Percentiles rank a stretch among this genome's conserved stretches.
Conservation (phyloP, 2,888 invertebrate species). For the Dicycla oo region DNA sequence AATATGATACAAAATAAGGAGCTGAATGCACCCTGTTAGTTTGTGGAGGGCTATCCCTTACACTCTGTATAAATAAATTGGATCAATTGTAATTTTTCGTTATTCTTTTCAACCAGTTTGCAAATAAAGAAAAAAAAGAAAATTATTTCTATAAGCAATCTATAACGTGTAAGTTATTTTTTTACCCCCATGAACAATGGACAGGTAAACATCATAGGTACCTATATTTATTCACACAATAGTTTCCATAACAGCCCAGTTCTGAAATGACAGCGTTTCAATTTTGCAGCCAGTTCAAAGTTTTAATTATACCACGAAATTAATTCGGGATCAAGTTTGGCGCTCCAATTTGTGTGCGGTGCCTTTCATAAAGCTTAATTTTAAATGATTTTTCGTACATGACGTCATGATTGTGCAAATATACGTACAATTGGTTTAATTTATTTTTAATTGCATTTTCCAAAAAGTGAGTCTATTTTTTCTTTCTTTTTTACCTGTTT, state of each 20-base stretch:
- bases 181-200: constrained; percentile 27
- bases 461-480: too few relatives aligned
- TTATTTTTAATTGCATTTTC: constrained; percentile 16
- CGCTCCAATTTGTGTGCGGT: constrained; percentile 49
- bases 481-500: neutral
- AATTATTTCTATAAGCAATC: constrained; percentile 27
- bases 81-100: too few relatives aligned
- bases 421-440: constrained; percentile 11
- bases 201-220: constrained; percentile 36
- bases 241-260: constrained; percentile 64
- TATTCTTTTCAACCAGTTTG: neutral
- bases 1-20: too few relatives aligned
- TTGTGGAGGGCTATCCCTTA: too few relatives aligned
- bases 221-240: constrained; percentile 64
- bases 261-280: constrained; percentile 71
- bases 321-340: constrained; percentile 75
- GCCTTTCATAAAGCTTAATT: constrained; percentile 46
- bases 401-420: constrained; percentile 35
- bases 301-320: constrained; percentile 80
- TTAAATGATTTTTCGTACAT: constrained; percentile 52
- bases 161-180: neutral
- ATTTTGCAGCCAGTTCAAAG: constrained; percentile 69
- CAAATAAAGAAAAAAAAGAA: neutral
- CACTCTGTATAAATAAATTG: too few relatives aligned
- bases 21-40: too few relatives aligned